Evolutionary conservation across 2,888 invertebrate genomes (phyloP), one percentile per base, ranked within the genome.

Genomic region (Catocala fraxini): DNA sequence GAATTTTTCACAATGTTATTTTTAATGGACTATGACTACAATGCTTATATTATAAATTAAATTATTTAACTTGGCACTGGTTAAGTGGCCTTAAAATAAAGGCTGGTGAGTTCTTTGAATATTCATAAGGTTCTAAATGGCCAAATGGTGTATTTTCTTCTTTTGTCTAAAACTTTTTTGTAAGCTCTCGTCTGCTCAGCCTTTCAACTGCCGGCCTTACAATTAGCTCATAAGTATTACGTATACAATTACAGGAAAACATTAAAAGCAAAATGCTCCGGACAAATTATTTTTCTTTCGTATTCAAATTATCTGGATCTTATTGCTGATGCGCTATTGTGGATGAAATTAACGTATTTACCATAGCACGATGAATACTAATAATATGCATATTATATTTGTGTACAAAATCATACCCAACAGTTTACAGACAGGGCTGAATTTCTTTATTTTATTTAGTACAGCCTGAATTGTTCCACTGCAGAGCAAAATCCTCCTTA

Each of bases 81-180:
- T 67, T 66, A 74, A 74, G 54, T 72, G 55, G 56, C 54, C 63
- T 71, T 66, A 68, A 70, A 63, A 67, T 68, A 73, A 69, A 67
- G 35, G 65, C 68, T 65, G 51, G 60, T 53, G 46, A 65, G 59
- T 48, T 63, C 39, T 68, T 68, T 76, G 73, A 70, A 78, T 76
- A 76, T 76, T 76, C 73, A 78, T 76, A 67, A 76, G 59, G 25
- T 60, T 66, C 56, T 62, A 66, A 76, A 78, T 77, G 73, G 68
- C 67, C 59, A 56, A 77, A 70, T 70, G 64, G 68, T 70, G 75
- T 74, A 72, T 67, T 77, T 77, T 73, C 65, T 61, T 68, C 71
- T 59, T 74, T 75, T 71, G 68, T 66, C 54, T 64, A 67, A 68
- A 77, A 66, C 56, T 64, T 75, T 74, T 75, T 68, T 64, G 65